These are phyloP conservation scores for Kryphioiulus occultus DNA, from an alignment of 2,888 invertebrate genomes.

Conservation along the genomic window DNA sequence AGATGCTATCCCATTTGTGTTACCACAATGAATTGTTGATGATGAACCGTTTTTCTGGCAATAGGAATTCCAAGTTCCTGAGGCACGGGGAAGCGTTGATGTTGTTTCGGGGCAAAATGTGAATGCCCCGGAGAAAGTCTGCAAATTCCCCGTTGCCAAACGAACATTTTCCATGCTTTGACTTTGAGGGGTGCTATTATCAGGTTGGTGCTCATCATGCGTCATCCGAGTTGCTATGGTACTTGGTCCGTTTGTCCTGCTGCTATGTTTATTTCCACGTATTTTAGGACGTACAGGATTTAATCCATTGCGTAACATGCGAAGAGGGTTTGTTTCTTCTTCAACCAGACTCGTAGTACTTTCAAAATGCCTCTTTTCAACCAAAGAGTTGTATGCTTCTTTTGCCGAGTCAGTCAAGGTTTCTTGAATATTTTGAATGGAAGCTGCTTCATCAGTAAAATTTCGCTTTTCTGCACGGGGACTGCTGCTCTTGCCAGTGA, in stretches of 20 bases:
- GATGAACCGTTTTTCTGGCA: not conserved
- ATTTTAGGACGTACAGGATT: conserved; percentile 67
- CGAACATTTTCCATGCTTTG: conserved; percentile 48
- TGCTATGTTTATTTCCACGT: conserved; percentile 65
- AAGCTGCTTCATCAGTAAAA: conserved; percentile 87
- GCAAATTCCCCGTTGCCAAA: not conserved
- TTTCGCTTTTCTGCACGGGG: conserved; percentile 79
- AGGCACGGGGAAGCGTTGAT: conserved; percentile 10
- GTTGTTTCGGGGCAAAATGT: not conserved
- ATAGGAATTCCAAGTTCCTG: not conserved
- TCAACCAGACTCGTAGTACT: conserved; percentile 54
- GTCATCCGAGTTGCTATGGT: not conserved
- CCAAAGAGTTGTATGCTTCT: conserved; percentile 89
- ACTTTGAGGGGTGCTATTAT: conserved; percentile 44
- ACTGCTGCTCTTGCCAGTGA: conserved; percentile 65
- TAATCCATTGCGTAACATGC: conserved; percentile 71
- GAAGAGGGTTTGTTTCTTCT: conserved; percentile 70
- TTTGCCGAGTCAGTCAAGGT: conserved; percentile 88
- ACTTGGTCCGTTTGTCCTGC: conserved; percentile 54
- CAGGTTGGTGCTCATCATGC: not conserved
- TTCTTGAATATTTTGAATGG: conserved; percentile 88
- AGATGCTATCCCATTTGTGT: not conserved
- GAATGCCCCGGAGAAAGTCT: not conserved
- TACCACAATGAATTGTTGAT: not conserved
- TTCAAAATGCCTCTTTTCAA: conserved; percentile 70